phyloP scores from a whole-genome alignment of 2,797 vertebrate species.

The Onychomys arenicola region DNA sequence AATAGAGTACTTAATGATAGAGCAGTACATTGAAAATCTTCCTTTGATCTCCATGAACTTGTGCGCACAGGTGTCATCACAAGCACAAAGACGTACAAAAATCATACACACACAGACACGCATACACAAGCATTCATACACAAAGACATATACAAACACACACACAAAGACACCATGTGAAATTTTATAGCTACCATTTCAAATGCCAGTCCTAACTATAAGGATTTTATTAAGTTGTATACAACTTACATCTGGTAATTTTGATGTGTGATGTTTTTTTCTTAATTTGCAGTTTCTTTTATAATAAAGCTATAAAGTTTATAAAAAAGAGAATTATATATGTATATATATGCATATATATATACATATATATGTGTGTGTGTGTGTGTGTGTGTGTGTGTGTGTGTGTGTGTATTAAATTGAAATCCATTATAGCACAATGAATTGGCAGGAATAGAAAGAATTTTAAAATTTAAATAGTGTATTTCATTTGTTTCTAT shows the following conservation, averaged over 20 bases:
- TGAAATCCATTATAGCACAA: not conserved
- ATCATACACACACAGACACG: not conserved
- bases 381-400: not conserved
- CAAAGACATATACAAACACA: not conserved
- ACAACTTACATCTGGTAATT: too few species aligned
- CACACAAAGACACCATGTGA: not conserved
- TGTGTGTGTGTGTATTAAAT: not conserved
- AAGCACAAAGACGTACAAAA: not conserved
- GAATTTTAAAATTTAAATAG: not conserved
- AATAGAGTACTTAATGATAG: too few species aligned
- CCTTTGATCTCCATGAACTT: not conserved
- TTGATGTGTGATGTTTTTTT: not conserved
- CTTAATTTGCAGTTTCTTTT: not conserved
- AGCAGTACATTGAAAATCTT: not conserved
- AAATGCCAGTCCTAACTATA: not conserved
- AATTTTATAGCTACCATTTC: not conserved
- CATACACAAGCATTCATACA: not conserved
- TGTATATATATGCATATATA: accelerated
- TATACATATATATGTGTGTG: not conserved
- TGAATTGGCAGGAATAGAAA: not conserved
- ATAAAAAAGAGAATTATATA: not conserved
- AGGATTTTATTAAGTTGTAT: not conserved
- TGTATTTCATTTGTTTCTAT: not conserved
- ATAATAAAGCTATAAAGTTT: not conserved
- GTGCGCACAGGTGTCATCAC: not conserved